A percentile compares a stretch with the other conserved stretches of the same genome.
These are phyloP conservation scores for Pemphigus obesinymphae DNA, from an alignment of 1,140 invertebrate species.

Conservation along the genomic window DNA sequence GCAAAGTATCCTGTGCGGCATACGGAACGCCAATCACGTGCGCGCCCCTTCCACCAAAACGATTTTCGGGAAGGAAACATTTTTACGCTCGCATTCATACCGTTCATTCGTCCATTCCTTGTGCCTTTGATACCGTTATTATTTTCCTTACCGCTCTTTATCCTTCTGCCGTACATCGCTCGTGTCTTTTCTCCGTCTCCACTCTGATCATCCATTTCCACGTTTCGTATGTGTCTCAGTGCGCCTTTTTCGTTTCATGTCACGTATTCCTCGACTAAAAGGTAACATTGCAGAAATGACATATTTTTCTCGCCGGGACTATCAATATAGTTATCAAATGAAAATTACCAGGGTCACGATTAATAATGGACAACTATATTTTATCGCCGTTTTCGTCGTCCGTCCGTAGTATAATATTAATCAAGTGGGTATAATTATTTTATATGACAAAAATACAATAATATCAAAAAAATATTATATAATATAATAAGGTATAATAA, in stretches of 20 bases:
- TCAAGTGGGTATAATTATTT: too few species aligned
- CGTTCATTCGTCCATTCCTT: background rate
- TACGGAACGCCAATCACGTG: slow-evolving; percentile 36
- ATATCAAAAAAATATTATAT: too few species aligned
- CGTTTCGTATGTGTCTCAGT: background rate
- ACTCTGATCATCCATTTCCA: background rate
- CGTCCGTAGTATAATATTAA: too few species aligned
- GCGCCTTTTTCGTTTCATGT: slow-evolving; percentile 16
- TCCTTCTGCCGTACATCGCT: too few species aligned
- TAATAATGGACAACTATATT: slow-evolving; percentile 25
- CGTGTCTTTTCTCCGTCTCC: background rate
- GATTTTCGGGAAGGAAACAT: background rate
- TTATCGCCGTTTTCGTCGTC: background rate
- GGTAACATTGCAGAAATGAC: slow-evolving; percentile 21
- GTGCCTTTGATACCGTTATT: background rate
- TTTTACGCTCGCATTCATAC: background rate
- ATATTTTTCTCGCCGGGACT: slow-evolving; percentile 12
- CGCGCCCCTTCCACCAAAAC: background rate
- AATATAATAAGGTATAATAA: too few species aligned
- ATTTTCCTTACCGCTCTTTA: background rate
- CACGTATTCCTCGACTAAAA: slow-evolving; percentile 17
- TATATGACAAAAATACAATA: too few species aligned
- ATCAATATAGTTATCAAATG: slow-evolving; percentile 27
- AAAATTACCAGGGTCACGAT: slow-evolving; percentile 18
- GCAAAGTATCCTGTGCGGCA: slow-evolving; percentile 1